Evolutionary conservation across 2,113 vertebrate species (phyloP), one percentile per base, ranked within the genome.

Genomic region (Atlantisia rogersi): DNA sequence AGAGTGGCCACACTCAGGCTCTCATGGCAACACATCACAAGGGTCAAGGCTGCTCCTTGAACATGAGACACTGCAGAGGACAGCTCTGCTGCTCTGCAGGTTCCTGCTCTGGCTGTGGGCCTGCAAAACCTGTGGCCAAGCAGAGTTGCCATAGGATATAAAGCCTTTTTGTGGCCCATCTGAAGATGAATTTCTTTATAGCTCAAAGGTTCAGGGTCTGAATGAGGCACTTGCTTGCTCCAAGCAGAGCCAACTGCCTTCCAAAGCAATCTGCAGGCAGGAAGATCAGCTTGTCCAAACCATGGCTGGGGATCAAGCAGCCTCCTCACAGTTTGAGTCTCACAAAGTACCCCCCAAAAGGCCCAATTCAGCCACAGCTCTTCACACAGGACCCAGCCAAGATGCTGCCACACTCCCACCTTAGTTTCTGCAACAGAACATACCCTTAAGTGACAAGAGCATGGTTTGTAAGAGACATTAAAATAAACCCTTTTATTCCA

Each of bases 401-500:
- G n/a, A 37, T 1, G n/a, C 44, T 12, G 31, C 0, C 3, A 3
- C 1, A 6, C 55, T 70, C 31, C 67, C 59, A 73, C 59, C 46
- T 16, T 13, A 0, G 13, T 35, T 58, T 16, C 25, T n/a, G 28
- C 5, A 58, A 25, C 39, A 75, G 8, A 22, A 3, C 24, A 10
- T 3, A 10, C 3, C 4, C 18, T 67, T 4, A 12, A 31, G 8
- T 5, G 15, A 9, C 19, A 11, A 32, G 6, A 42, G 20, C 11
- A 7, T 1, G 15, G 6, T 60, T 39, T 74, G 20, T 8, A 67
- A 93, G 55, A 87, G 88, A 10, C 35, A 55, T 5, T 40, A 70
- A 89, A 89, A 65, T 67, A 58, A 89, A 75, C 69, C 63, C 64
- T 94, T 96, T 97, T 96, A 96, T 97, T 86, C 37, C 80, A 37